Base-by-base conservation (phyloP, 2,113 vertebrate species). In the Anarhynchus alexandrinus region DNA sequence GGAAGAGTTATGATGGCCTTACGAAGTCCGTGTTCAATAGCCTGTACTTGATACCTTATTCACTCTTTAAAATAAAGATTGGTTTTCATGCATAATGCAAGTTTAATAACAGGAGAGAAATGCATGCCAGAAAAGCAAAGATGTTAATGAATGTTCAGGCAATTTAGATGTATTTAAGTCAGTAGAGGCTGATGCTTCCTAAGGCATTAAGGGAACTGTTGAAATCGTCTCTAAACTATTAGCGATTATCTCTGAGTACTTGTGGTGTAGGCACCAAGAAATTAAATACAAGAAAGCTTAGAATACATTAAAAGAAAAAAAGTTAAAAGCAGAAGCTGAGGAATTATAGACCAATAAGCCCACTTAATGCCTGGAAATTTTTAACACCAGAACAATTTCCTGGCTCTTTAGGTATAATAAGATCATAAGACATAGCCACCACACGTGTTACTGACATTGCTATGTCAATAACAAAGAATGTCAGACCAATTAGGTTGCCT, bases 11-110 rank as follows among this genome's bases (percentile, higher is more conserved):
- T 9, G 20, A 49, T 15, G 14, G 21, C 21, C 30, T 30, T 25
- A 65, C 0, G 0, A 78, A 82, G 36, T 40, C 14, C 19, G 32
- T 51, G 21, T 70, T 88, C 1, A 0, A 20, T 57, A 81, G 22
- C 14, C 38, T 25, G 1, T 61, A 67, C 10, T 55, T 51, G 9
- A 55, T 70, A 51, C 6, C 6, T 87, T 34, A 36, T 36, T 90
- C 52, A 45, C 26, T 73, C n/a, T 74, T 86, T 57, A 47, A 69
- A 90, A 45, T 65, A 88, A 55, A 65, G 34, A 55, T 15, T 55
- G 11, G 1, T 73, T 94, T 90, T 64, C 38, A 40, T n/a, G 8
- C 7, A 30, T 54, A 90, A 51, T 45, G 8, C 5, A 78, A 73
- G 6, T 84, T 61, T 69, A 87, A 18, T 36, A 81, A 62, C 15